Base-by-base conservation (phyloP, 2,113 vertebrate species). In the Smithornis capensis region DNA sequence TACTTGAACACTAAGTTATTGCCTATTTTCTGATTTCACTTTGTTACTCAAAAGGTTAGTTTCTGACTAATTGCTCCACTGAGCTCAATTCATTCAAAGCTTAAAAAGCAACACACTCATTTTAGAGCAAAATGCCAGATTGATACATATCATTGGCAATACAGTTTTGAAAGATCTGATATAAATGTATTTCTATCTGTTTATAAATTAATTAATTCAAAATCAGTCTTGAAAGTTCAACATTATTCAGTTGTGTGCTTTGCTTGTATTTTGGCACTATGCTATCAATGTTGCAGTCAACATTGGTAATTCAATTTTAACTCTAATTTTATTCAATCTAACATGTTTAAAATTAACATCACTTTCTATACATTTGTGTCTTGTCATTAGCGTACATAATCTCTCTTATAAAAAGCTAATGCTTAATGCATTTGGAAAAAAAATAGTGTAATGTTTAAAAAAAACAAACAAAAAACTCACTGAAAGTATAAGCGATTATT, bases 11-110 rank as follows among this genome's bases (percentile, higher is more conserved):
- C 50, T 96, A 95, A 98, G 85, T 97, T 95, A 97, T 92, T 96
- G 92, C 88, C 75, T 89, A 93, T 97, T 97, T 97, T 95, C 91
- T 87, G 91, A 96, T 83, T 89, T 84, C 33, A 89, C 75, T 98
- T 90, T 93, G 83, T 94, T 97, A 96, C 62, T 47, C 93, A 94
- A 98, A 97, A 97, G 94, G 97, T 97, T 97, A 97, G 65, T 73
- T 94, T 90, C 94, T 97, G 90, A 97, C 94, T 97, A 97, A 98
- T 97, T 16, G 8, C 79, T 96, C 97, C 92, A 95, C 59, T 49
- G 96, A 98, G 97, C 21, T 87, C 70, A 94, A 96, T 97, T 97
- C 60, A 84, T 85, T 93, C 75, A 79, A 71, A 82, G 57, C 56
- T 92, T 96, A 88, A 94, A 97, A 97, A 91, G 83, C 79, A 91